Evolutionary conservation across 1,140 invertebrate genomes (phyloP).

Genomic region (Bathynomus jamesi): DNA sequence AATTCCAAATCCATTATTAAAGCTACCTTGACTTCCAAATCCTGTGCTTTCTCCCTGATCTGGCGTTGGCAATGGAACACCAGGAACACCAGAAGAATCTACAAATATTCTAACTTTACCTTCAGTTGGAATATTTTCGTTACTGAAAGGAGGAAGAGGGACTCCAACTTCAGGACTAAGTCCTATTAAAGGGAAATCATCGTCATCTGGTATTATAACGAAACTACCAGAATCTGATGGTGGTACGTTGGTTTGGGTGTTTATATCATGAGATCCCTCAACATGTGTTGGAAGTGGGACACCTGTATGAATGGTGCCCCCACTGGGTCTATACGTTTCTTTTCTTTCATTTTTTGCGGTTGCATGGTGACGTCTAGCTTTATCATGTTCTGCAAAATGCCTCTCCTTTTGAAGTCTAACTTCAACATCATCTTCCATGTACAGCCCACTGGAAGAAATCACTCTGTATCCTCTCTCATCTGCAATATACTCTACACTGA

Average conservation of each 20-base stretch:
- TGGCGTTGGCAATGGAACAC: not conserved
- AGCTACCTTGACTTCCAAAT: not conserved
- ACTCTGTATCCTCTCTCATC: conserved; percentile 30
- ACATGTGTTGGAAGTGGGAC: not conserved
- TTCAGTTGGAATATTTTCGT: not conserved
- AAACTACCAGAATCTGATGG: not conserved
- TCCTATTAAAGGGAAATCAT: not conserved
- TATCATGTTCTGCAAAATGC: too few species aligned
- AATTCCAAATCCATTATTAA: conserved; percentile 5
- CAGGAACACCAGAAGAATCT: not conserved
- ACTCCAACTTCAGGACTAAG: not conserved
- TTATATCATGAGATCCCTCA: not conserved
- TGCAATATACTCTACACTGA: conserved; percentile 24
- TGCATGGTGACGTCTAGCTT: too few species aligned
- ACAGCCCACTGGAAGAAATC: conserved; percentile 5
- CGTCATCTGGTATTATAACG: not conserved
- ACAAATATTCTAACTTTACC: too few species aligned
- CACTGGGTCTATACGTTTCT: not conserved
- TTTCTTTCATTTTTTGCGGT: not conserved
- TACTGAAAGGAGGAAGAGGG: not conserved
- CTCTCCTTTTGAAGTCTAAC: conserved; percentile 6
- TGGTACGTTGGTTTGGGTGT: not conserved
- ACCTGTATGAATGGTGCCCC: not conserved
- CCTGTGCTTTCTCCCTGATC: not conserved
- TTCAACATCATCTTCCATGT: conserved; percentile 10